phyloP scores from a whole-genome alignment of 37 sponge, comb jelly and placozoan genomes.

The Mnemiopsis leidyi region DNA sequence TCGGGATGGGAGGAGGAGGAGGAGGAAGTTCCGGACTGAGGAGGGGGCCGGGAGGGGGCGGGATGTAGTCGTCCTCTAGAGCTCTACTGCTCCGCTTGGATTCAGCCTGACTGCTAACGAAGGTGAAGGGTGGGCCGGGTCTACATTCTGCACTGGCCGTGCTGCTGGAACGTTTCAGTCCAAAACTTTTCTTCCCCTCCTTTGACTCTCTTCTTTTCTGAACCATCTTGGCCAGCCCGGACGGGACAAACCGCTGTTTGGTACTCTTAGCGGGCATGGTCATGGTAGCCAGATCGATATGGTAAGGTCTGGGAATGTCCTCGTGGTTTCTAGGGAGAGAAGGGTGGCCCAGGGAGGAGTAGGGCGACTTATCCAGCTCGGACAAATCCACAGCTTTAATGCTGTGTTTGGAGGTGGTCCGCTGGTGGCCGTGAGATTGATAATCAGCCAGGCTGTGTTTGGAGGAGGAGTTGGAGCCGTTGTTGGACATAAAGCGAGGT shows the following conservation, averaged over 20 bases:
- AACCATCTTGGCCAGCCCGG: background rate
- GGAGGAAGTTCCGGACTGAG: background rate
- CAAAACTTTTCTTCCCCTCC: background rate
- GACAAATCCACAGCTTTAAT: background rate
- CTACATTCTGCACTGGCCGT: background rate
- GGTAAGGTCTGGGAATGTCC: constrained; percentile 8
- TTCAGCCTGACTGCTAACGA: background rate
- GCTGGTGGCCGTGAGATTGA: background rate
- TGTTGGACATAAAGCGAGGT: background rate
- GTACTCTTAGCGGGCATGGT: background rate
- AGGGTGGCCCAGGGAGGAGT: constrained; percentile 13
- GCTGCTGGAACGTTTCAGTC: background rate
- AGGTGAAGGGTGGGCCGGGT: background rate
- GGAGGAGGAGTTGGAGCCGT: background rate
- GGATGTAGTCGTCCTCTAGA: background rate
- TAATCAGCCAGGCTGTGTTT: background rate
- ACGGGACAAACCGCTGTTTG: background rate
- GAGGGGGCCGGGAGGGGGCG: constrained; percentile 2
- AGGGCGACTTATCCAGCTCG: background rate
- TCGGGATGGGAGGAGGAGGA: background rate
- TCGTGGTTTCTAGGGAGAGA: background rate
- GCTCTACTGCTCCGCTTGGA: background rate
- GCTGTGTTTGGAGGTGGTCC: constrained; percentile 45
- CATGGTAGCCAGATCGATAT: background rate
- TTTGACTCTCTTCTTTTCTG: background rate